phyloP scores from a whole-genome alignment of 1,140 invertebrate species.

The Drosophila ambigua region DNA sequence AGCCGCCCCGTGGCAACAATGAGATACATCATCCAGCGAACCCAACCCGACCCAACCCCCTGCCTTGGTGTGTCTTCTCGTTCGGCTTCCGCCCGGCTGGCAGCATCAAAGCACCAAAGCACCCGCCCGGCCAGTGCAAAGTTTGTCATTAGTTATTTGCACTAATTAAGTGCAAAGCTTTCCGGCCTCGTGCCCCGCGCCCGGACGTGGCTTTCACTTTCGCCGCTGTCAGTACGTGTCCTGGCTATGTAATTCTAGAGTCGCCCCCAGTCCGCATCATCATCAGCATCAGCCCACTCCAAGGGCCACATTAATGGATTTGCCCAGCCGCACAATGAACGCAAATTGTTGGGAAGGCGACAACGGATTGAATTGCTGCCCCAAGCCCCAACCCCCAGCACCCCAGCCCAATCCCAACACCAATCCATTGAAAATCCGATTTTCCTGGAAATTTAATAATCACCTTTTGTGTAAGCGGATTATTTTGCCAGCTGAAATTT shows the following conservation, averaged over 20 bases:
- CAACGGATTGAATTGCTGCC: neutral
- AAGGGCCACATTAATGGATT: constrained; percentile 36
- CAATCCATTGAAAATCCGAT: neutral
- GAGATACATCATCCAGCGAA: constrained; percentile 22
- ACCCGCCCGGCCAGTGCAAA: constrained; percentile 30
- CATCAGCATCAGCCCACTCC: neutral
- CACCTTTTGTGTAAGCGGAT: no score
- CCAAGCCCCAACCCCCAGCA: neutral
- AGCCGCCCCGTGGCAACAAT: constrained; percentile 9
- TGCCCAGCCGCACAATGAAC: constrained; percentile 31
- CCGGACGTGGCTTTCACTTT: constrained; percentile 17
- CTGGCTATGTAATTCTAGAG: constrained; percentile 31
- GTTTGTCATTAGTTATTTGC: constrained; percentile 59
- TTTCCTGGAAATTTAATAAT: no score
- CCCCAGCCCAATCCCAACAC: no score
- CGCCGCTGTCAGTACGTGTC: constrained; percentile 39
- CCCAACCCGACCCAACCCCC: neutral
- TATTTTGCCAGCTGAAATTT: no score
- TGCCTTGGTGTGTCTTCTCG: neutral
- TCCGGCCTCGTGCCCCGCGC: neutral
- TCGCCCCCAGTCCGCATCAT: neutral
- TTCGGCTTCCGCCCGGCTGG: constrained; percentile 16
- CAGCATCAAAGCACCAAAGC: constrained; percentile 25
- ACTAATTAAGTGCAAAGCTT: constrained; percentile 56
- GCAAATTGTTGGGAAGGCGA: constrained; percentile 22